phyloP scores from a whole-genome alignment of 2,797 vertebrate genomes.

The Neosilurus hyrtlii region DNA sequence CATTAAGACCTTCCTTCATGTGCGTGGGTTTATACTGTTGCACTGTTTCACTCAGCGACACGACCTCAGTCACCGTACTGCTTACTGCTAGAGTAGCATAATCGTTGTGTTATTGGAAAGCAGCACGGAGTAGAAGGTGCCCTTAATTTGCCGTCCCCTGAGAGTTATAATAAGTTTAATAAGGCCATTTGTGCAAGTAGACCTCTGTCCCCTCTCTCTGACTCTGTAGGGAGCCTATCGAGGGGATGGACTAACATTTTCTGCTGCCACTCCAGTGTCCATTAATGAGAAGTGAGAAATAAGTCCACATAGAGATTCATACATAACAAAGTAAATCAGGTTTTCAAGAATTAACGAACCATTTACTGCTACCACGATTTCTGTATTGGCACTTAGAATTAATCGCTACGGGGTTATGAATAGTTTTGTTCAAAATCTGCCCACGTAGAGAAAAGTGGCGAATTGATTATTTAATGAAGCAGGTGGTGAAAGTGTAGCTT shows the following conservation, averaged over 20 bases:
- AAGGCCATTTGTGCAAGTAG: constrained; percentile 68
- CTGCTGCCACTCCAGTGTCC: constrained; percentile 48
- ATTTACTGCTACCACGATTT: background rate
- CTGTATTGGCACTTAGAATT: constrained; percentile 7
- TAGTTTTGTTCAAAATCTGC: constrained; percentile 35
- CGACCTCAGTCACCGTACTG: background rate
- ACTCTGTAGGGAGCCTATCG: constrained; percentile 57
- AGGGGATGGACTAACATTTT: constrained; percentile 48
- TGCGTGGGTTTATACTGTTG: background rate
- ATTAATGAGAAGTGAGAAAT: constrained; percentile 64
- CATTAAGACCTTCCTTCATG: background rate
- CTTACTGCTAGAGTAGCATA: constrained; percentile 19
- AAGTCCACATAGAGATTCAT: constrained; percentile 57
- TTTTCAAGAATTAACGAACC: constrained; percentile 8
- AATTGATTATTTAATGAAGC: constrained; percentile 41
- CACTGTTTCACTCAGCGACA: background rate
- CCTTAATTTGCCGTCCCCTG: constrained; percentile 60
- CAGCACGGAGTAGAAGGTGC: constrained; percentile 56
- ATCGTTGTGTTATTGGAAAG: constrained; percentile 56
- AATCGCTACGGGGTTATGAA: constrained; percentile 30
- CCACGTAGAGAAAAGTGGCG: constrained; percentile 2
- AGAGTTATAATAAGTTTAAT: constrained; percentile 68
- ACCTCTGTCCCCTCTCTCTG: constrained; percentile 60
- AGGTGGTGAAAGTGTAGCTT: constrained; percentile 27
- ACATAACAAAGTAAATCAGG: constrained; percentile 50